Base-by-base conservation (phyloP, 2,113 vertebrate species). In the Poicephalus gulielmi region DNA sequence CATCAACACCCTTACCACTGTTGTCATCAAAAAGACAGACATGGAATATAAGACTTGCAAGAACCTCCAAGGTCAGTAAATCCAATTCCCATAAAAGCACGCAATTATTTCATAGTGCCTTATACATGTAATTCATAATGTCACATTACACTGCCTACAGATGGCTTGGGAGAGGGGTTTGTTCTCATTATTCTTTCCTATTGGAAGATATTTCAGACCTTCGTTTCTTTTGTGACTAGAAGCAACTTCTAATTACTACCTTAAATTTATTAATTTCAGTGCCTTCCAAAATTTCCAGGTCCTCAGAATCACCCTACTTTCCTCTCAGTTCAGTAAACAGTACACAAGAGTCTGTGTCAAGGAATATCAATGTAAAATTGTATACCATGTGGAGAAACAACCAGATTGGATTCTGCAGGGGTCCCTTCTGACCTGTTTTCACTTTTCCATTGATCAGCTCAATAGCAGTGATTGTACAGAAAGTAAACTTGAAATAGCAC, bases 31-130 rank as follows among this genome's bases (percentile, higher is more conserved):
- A 88, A 82, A 68, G 43, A 69, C 17, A 92, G 81, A 43, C 52
- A 52, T 0, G 0, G 67, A 93, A 76, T 50, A 55, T 19, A 86
- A 73, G 63, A 57, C 13, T 44, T 4, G 5, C 15, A 85, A 92
- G 63, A 86, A 86, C 52, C 43, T 83, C 35, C 85, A 92, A 93
- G 81, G 70, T 94, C 71, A 88, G 20, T 44, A 67, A 91, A 78
- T 93, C 37, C 37, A 89, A 79, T 91, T 92, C 66, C 50, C 55
- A 82, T 84, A 78, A 93, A 91, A 91, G 39, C 17, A 85, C 62
- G n/a, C 50, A 94, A 94, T 81, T 91, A 81, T 91, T 94, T 94
- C 69, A n/a, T 55, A 91, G 17, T n/a, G 43, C 33, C 41, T 91
- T 53, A 46, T n/a, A 62, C 50, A 37, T 59, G 46, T 41, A 77